Evolutionary conservation across 2,888 invertebrate genomes (phyloP).

Genomic region (Diarsia dahlii): DNA sequence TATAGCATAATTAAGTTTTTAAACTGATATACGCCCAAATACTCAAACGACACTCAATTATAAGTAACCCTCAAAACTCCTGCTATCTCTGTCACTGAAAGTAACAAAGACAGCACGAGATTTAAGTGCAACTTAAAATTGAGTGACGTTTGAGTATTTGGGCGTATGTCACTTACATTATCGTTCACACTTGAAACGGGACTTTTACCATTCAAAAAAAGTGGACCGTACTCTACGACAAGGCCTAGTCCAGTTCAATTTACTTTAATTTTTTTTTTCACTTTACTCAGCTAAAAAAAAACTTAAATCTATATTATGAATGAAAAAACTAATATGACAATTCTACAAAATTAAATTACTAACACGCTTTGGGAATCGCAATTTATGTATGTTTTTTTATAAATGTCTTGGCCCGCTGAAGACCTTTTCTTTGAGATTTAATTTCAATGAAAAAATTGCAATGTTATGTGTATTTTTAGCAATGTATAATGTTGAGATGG

Average conservation of each 20-base stretch:
- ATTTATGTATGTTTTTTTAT: slow-evolving; percentile 20
- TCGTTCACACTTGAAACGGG: neutral
- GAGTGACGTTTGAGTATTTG: too few relatives aligned
- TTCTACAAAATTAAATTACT: slow-evolving; percentile 6
- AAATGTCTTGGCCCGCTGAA: slow-evolving; percentile 14
- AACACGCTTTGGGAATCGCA: slow-evolving; percentile 20
- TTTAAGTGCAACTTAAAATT: too few relatives aligned
- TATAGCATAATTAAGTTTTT: too few relatives aligned
- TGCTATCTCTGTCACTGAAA: too few relatives aligned
- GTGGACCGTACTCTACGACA: neutral
- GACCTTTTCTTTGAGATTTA: neutral
- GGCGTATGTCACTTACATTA: too few relatives aligned
- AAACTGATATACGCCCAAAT: too few relatives aligned
- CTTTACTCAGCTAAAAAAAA: slow-evolving; percentile 2
- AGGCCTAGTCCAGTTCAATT: neutral
- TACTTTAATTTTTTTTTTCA: too few relatives aligned
- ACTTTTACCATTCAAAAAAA: too few relatives aligned
- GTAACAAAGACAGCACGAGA: too few relatives aligned
- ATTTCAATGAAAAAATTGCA: neutral
- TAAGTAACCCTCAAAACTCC: too few relatives aligned
- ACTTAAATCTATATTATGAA: neutral
- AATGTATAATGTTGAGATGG: slow-evolving; percentile 3
- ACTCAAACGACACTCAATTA: too few relatives aligned
- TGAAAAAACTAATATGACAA: neutral
- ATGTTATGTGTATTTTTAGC: slow-evolving; percentile 2